Base-by-base conservation (phyloP, 1,140 invertebrate species). In the Alviniconcha marisindica region DNA sequence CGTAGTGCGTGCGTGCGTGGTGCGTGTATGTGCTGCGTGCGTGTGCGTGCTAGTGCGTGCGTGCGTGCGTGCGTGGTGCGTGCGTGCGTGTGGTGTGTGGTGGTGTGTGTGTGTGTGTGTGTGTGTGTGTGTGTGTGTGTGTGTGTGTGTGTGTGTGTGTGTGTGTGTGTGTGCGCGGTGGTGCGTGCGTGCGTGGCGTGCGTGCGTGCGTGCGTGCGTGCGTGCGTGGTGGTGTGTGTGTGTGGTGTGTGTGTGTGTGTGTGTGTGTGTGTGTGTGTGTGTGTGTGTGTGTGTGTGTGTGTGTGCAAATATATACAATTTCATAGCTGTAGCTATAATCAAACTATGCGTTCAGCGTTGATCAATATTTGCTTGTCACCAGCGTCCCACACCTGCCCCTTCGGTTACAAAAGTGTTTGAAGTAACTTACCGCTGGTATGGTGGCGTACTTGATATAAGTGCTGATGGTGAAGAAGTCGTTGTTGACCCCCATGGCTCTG, bases 131-230 rank as follows among this genome's bases (percentile, higher is more conserved):
- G 44, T 18, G 44, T 48, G 44, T 48, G 44, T 5, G 44, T n/a
- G n/a, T n/a, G n/a, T n/a, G 74, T 77, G 42, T 36, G 74, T 51
- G 28, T 54, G 74, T 77, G 74, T 54, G 74, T 77, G 74, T 54
- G 74, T 51, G 74, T 18, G 42, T 51, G 74, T 36, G 42, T 77
- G 42, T 36, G 42, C 51, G 74, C 24, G 42, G 48, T 40, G 15
- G n/a, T 77, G 42, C 24, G 2, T 77, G 12, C 5, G 5, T 77
- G 74, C n/a, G 5, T 51, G 74, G 74, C 24, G 5, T 77, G 74
- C 24, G 5, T 77, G 73, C 33, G 33, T 69, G 63, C 4, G 33
- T 5, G 44, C 18, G 18, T 48, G 44, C 18, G 44, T 48, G 44
- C 44, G 44, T 48, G 44, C 44, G 44, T 48, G 44, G 7, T 5